Evolutionary conservation across 2,888 invertebrate species (phyloP).

Genomic region (Drosophila melanosoma): DNA sequence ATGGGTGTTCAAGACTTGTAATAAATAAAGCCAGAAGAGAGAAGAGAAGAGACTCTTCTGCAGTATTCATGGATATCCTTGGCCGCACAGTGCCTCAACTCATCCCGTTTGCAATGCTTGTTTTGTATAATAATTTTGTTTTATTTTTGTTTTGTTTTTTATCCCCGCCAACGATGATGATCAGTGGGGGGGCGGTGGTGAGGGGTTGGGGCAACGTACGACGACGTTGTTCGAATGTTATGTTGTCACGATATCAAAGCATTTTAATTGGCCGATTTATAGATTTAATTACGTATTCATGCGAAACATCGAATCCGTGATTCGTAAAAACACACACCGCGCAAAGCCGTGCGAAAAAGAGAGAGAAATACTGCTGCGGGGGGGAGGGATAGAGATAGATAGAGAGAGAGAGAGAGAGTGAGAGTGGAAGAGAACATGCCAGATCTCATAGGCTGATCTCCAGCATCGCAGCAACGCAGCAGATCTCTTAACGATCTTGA

Average conservation of each 20-base stretch:
- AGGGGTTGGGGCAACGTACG: conserved; percentile 34
- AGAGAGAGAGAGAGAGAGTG: conserved; percentile 21
- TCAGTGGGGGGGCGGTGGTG: conserved; percentile 29
- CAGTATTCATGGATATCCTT: conserved; percentile 11
- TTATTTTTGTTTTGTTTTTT: conserved; percentile 50
- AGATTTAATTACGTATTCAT: conserved; percentile 86
- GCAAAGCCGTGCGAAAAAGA: conserved; percentile 35
- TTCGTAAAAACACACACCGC: conserved; percentile 85
- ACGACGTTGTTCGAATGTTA: conserved; percentile 84
- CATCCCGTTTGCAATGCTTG: conserved; percentile 38
- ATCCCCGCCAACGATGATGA: conserved; percentile 30
- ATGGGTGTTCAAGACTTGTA: conserved; percentile 16
- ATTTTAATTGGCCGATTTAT: conserved; percentile 86
- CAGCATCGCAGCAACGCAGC: conserved; percentile 79
- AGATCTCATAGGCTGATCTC: conserved; percentile 65
- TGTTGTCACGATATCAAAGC: conserved; percentile 85
- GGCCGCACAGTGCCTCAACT: conserved; percentile 1
- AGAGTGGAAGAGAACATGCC: conserved; percentile 31
- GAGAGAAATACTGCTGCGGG: neutral
- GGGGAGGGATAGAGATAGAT: conserved; percentile 2
- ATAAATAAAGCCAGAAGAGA: conserved; percentile 34
- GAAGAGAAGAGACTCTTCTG: conserved; percentile 1
- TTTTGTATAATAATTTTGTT: conserved; percentile 68
- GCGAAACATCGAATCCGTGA: conserved; percentile 86
- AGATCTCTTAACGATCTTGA: conserved; percentile 77